Conservation (phyloP, 2,113 vertebrate species). For the Crotalus horridus region DNA sequence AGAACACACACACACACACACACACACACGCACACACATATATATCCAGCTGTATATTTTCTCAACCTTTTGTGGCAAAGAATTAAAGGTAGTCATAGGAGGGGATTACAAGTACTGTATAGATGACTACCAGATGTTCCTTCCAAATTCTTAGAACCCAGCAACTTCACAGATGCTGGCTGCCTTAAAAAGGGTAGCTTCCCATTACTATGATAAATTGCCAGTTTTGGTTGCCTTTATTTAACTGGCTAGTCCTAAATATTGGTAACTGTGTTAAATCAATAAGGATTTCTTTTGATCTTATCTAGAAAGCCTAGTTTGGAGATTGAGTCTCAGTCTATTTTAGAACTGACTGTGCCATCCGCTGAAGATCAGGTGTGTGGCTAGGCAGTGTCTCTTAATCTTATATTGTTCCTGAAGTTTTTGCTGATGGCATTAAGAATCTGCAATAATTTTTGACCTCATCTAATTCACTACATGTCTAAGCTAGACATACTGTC, state of each 20-base stretch:
- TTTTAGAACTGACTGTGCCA: not conserved
- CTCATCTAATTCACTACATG: not conserved
- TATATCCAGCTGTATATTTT: not conserved
- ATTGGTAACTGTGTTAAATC: not conserved
- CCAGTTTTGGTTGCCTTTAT: not conserved
- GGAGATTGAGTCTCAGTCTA: not conserved
- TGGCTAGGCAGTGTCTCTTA: not conserved
- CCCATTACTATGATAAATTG: not conserved
- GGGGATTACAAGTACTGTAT: not conserved
- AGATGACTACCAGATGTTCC: not conserved
- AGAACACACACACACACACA: too few relatives aligned
- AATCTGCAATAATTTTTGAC: not conserved
- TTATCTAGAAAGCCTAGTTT: not conserved
- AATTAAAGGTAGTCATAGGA: not conserved
- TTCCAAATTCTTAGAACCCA: not conserved
- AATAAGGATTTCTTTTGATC: not conserved
- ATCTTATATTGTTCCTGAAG: not conserved
- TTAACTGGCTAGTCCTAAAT: not conserved
- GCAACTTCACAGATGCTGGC: not conserved
- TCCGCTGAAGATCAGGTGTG: not conserved
- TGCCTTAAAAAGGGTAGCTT: not conserved
- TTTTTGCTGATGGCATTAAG: not conserved
- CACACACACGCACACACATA: not conserved
- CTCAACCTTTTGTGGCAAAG: not conserved
- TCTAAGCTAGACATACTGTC: not conserved